These are phyloP conservation scores for Haliclystus octoradiatus DNA, from an alignment of 30 jellyfish, hydroid and myxozoan genomes.

Conservation along the genomic window DNA sequence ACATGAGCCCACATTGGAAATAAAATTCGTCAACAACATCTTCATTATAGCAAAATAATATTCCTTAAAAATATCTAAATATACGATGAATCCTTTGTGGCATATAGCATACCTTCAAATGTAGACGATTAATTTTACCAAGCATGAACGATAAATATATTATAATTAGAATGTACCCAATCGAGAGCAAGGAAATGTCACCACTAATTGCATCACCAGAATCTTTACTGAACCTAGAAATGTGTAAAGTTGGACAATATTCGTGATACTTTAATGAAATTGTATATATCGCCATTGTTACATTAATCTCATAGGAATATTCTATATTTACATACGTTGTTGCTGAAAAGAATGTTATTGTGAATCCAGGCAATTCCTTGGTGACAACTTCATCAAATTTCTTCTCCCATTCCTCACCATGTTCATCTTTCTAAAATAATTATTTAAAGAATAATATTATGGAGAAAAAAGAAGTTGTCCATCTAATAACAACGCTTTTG, in stretches of 20 bases:
- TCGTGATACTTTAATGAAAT: neutral
- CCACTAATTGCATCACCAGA: conserved; percentile 48
- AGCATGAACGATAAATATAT: conserved; percentile 60
- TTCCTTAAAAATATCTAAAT: too few relatives aligned
- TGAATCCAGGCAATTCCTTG: neutral
- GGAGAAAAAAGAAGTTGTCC: too few relatives aligned
- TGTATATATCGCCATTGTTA: too few relatives aligned
- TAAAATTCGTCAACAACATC: too few relatives aligned
- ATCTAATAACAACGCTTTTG: too few relatives aligned
- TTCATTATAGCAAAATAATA: too few relatives aligned
- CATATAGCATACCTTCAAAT: conserved; percentile 70
- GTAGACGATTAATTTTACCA: conserved; percentile 45
- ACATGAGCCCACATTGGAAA: too few relatives aligned
- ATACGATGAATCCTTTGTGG: too few relatives aligned
- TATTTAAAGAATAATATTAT: too few relatives aligned
- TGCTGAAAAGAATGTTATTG: neutral
- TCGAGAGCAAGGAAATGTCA: conserved; percentile 33
- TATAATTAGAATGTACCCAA: conserved; percentile 69
- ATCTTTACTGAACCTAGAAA: conserved; percentile 12
- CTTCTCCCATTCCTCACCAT: conserved; percentile 20
- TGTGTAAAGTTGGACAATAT: neutral
- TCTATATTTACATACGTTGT: neutral
- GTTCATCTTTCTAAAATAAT: conserved; percentile 6
- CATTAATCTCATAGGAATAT: too few relatives aligned
- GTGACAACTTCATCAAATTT: conserved; percentile 3